Base-by-base conservation (phyloP, 2,797 vertebrate genomes). In the Otolemur crassicaudatus region DNA sequence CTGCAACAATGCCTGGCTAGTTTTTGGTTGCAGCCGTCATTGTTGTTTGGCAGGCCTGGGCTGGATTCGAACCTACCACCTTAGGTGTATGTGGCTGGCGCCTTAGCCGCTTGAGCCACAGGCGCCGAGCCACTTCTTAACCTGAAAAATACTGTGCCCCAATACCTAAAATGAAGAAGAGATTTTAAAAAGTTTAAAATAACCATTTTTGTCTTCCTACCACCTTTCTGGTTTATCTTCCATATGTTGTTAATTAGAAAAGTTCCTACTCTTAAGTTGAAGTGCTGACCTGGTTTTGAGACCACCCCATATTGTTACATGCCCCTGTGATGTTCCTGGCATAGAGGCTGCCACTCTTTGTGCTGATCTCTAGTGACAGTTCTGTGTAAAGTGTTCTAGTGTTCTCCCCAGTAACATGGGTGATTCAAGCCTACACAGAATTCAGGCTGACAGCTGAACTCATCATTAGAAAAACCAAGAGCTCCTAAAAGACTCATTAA, bases 371-470 rank as follows among this genome's bases (percentile, higher is more conserved):
- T 96, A 34, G 81, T 88, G 94, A 93, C 92, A 93, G 37, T 93
- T 97, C 37, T 93, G 88, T 46, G 90, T 63, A 83, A 85, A 97
- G 97, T 82, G 85, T 84, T 97, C 96, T 20, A 37, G 90, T 76
- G 76, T 92, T 56, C 93, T 80, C 86, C 75, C 92, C 93, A 91
- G 4, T 83, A 79, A 88, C 14, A 9, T 0, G 73, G 83, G 56
- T 72, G 60, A 89, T 91, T 97, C 95, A 49, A 73, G 91, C 67
- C 63, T 90, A 80, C 27, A 6, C 0, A 90, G 89, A 77, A 77
- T 76, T 97, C 91, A 46, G 92, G 40, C 49, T 82, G 94, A 81
- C 77, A 95, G 96, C 95, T 97, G 92, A 75, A 72, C 94, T 72
- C 72, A 85, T 40, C 37, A 70, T 87, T 94, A 77, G 8, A 10